A percentile compares a stretch with the other conserved stretches of the same genome.
Conservation (phyloP, 2,888 invertebrate genomes). For the Lymantria monacha region DNA sequence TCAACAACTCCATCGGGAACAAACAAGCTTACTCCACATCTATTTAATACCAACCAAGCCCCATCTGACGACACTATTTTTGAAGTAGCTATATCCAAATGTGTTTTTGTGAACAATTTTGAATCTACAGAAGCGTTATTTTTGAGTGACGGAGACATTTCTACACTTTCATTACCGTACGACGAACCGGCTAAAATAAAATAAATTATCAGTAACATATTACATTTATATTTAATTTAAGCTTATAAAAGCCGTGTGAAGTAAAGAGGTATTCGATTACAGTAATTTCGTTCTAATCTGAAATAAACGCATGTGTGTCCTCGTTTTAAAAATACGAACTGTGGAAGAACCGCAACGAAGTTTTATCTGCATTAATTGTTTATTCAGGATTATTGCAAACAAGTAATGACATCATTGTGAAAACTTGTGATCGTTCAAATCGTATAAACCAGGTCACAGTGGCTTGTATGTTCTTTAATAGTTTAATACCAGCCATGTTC, state of each 20-base stretch:
- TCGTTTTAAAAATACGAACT: too few relatives aligned
- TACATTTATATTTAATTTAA: neutral
- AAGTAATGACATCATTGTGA: too few relatives aligned
- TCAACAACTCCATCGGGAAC: constrained; percentile 95
- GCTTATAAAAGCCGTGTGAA: constrained; percentile 14
- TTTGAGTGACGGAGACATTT: constrained; percentile 71
- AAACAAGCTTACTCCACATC: constrained; percentile 90
- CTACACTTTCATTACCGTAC: constrained; percentile 75
- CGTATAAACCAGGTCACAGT: too few relatives aligned
- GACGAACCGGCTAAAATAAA: constrained; percentile 68
- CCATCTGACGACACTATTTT: constrained; percentile 82
- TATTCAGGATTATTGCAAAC: too few relatives aligned
- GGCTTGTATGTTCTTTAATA: too few relatives aligned
- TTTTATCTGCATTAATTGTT: too few relatives aligned
- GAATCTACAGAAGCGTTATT: constrained; percentile 71
- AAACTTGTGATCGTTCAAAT: too few relatives aligned
- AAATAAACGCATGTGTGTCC: neutral
- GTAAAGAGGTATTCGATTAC: constrained; percentile 21
- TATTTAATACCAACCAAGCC: constrained; percentile 85
- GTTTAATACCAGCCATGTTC: too few relatives aligned
- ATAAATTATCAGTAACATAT: neutral
- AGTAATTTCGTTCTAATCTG: neutral
- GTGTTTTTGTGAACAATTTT: constrained; percentile 47
- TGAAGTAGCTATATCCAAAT: constrained; percentile 67
- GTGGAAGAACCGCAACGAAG: too few relatives aligned